phyloP scores from a whole-genome alignment of 2,888 invertebrate species.

The Sisyra terminalis region DNA sequence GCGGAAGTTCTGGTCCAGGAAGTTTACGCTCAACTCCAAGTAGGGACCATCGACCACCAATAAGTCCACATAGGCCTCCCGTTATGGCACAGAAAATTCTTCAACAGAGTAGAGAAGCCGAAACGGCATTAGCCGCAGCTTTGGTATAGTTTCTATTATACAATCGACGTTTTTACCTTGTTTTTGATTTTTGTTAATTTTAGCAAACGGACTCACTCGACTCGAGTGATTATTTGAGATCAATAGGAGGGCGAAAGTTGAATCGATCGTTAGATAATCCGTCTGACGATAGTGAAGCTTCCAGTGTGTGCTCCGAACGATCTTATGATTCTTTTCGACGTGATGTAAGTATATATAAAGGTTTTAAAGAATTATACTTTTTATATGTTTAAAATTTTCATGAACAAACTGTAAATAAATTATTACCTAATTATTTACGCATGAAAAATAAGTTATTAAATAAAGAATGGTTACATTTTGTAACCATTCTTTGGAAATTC shows the following conservation, averaged over 20 bases:
- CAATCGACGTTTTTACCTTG: background rate
- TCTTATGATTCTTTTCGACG: slow-evolving; percentile 70
- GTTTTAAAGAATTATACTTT: too few relatives aligned
- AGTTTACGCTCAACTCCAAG: slow-evolving; percentile 24
- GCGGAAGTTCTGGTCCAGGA: slow-evolving; percentile 15
- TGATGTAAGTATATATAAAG: slow-evolving; percentile 49
- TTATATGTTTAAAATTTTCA: too few relatives aligned
- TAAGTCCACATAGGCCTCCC: slow-evolving; percentile 36
- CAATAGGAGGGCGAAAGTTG: slow-evolving; percentile 19
- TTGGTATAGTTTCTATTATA: slow-evolving; percentile 26
- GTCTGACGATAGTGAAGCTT: slow-evolving; percentile 83
- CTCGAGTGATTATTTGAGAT: slow-evolving; percentile 19
- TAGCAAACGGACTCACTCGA: slow-evolving; percentile 20
- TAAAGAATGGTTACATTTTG: too few relatives aligned
- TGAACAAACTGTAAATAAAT: too few relatives aligned
- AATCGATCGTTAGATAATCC: slow-evolving; percentile 44
- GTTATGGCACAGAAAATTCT: slow-evolving; percentile 69
- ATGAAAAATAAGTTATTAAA: too few relatives aligned
- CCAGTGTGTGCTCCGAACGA: slow-evolving; percentile 86
- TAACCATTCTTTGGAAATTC: too few relatives aligned
- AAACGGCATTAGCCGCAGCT: slow-evolving; percentile 63
- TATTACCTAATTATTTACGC: too few relatives aligned
- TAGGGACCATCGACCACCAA: slow-evolving; percentile 31
- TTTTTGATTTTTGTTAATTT: slow-evolving; percentile 2
- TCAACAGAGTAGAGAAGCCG: slow-evolving; percentile 76